phyloP scores from a whole-genome alignment of 1,140 invertebrate species.

The Eupristina koningsbergeri region DNA sequence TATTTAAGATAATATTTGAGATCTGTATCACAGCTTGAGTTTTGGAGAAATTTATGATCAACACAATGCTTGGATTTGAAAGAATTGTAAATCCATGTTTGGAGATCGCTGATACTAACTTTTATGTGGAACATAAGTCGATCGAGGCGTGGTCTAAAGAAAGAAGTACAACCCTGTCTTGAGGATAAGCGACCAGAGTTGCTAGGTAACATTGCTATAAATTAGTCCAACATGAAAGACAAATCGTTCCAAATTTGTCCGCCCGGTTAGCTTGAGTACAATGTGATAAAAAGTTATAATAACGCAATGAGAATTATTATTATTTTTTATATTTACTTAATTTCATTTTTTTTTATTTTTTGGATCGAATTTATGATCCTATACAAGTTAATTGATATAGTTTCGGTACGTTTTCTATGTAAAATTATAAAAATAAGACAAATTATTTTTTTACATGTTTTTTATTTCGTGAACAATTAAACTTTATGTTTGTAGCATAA shows the following conservation, averaged over 20 bases:
- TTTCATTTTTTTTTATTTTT: conserved; percentile 19
- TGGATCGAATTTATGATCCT: no score
- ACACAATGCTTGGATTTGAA: conserved; percentile 69
- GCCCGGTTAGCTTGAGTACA: conserved; percentile 67
- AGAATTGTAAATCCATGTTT: conserved; percentile 75
- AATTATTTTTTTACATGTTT: no score
- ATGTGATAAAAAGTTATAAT: conserved; percentile 70
- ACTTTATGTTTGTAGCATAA: no score
- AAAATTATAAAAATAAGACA: no score
- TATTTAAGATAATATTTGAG: no score
- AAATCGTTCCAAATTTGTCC: conserved; percentile 73
- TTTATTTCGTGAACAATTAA: no score
- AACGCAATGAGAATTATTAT: conserved; percentile 45
- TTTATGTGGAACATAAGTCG: conserved; percentile 75
- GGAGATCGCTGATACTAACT: conserved; percentile 75
- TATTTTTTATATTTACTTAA: conserved; percentile 47
- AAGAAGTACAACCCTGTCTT: conserved; percentile 55
- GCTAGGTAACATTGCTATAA: conserved; percentile 65
- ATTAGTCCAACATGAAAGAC: conserved; percentile 75
- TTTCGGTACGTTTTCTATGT: no score
- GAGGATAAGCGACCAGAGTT: conserved; percentile 58
- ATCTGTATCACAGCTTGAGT: no score
- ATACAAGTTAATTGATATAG: no score
- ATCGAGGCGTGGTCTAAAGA: conserved; percentile 70
- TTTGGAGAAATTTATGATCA: conserved; percentile 63